phyloP scores from a whole-genome alignment of 2,113 vertebrate genomes.

The Pachypanchax playfairii region DNA sequence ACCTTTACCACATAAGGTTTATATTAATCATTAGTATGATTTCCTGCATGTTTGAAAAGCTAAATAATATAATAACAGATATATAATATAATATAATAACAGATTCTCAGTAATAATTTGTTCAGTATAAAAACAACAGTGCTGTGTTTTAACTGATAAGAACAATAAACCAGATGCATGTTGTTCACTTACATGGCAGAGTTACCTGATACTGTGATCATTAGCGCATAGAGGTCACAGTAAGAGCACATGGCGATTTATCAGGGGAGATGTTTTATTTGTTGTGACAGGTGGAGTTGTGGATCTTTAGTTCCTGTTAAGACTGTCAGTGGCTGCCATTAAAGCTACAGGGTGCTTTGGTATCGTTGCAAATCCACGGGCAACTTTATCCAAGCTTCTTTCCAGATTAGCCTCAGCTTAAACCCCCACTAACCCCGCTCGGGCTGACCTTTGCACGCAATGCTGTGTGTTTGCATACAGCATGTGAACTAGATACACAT shows the following conservation, averaged over 20 bases:
- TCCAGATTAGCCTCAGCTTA: slow-evolving; percentile 72
- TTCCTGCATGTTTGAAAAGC: too few species aligned
- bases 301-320: slow-evolving; percentile 46
- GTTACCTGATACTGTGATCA: background rate
- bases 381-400: slow-evolving; percentile 63
- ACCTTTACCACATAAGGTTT: too few species aligned
- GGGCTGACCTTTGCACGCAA: slow-evolving; percentile 69
- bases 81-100: too few species aligned
- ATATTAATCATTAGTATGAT: too few species aligned
- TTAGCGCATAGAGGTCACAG: too few species aligned
- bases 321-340: slow-evolving; percentile 53
- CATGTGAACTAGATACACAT: slow-evolving; percentile 24
- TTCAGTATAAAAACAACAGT: background rate
- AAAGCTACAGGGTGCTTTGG: slow-evolving; percentile 58
- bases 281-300: slow-evolving; percentile 59
- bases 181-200: background rate
- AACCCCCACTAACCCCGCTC: slow-evolving; percentile 47
- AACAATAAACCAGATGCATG: slow-evolving; percentile 6
- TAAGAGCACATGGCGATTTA: slow-evolving; percentile 21
- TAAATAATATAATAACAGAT: too few species aligned
- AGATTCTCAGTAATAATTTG: too few species aligned
- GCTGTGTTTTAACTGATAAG: background rate
- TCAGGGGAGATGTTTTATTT: slow-evolving; percentile 30
- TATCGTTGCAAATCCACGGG: slow-evolving; percentile 70
- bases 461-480: background rate